Evolutionary conservation across 2,113 vertebrate species (phyloP).

Genomic region (Melozone crissalis): DNA sequence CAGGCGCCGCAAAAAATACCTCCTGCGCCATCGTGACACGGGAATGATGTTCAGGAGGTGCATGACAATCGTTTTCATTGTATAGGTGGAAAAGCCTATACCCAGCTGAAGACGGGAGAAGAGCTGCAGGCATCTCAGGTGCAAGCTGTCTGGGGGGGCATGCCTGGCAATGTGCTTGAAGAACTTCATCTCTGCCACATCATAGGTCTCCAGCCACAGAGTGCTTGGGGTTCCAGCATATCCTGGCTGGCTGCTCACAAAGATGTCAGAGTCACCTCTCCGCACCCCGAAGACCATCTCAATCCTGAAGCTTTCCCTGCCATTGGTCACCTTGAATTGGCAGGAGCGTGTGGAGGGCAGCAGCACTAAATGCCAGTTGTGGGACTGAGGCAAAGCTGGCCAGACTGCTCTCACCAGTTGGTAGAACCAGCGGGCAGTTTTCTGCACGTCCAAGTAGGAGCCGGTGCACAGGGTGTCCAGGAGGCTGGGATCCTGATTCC

Average conservation of each 20-base stretch:
- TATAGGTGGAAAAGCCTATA: neutral
- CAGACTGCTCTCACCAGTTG: too few species aligned
- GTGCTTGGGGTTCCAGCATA: neutral
- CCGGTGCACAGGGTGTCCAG: too few species aligned
- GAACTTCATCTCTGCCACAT: neutral
- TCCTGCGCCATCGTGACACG: neutral
- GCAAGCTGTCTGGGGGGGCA: neutral
- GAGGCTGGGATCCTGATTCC: neutral
- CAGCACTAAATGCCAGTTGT: too few species aligned
- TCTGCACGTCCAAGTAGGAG: too few species aligned
- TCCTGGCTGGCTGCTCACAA: neutral
- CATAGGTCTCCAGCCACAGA: neutral
- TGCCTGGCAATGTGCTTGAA: neutral
- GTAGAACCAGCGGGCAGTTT: too few species aligned
- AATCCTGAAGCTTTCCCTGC: too few species aligned
- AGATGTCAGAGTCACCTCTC: neutral
- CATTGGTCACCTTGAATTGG: too few species aligned
- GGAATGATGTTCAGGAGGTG: neutral
- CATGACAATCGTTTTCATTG: neutral
- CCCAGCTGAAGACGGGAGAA: rapidly evolving
- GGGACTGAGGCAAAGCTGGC: too few species aligned
- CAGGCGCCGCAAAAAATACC: neutral
- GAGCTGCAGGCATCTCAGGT: neutral
- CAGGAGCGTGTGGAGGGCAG: too few species aligned
- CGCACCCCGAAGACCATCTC: neutral